Percentiles rank a stretch among this genome's conserved stretches.
These are phyloP conservation scores for Nestor notabilis DNA, from an alignment of 2,113 vertebrate species.

Conservation along the genomic window DNA sequence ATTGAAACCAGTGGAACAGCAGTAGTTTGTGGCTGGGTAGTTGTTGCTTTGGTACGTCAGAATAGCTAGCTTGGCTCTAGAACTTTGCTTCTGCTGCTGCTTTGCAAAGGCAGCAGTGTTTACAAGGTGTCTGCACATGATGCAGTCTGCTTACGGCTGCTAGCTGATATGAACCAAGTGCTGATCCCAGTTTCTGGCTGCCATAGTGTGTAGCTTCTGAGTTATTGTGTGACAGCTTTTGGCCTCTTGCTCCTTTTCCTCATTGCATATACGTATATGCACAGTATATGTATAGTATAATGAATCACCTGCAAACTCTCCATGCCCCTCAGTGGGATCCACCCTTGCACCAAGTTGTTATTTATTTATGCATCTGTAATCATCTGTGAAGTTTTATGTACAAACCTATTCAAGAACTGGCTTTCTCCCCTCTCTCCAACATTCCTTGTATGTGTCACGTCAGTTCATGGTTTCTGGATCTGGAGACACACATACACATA, in stretches of 20 bases:
- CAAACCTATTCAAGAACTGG: not conserved
- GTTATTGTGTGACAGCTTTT: slow-evolving; percentile 64
- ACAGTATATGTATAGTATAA: slow-evolving; percentile 4
- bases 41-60: slow-evolving; percentile 24
- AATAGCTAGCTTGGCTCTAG: slow-evolving; percentile 35
- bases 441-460: not conserved
- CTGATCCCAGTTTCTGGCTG: slow-evolving; percentile 46
- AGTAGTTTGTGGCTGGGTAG: not conserved
- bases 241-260: slow-evolving; percentile 51
- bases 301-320: slow-evolving; percentile 27
- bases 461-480: not conserved
- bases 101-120: slow-evolving; percentile 16
- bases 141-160: slow-evolving; percentile 22
- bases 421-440: not conserved
- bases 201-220: not conserved
- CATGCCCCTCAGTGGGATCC: not conserved
- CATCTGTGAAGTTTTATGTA: not conserved
- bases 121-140: not conserved
- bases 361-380: not conserved
- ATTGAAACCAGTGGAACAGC: not conserved
- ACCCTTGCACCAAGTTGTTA: not conserved
- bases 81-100: slow-evolving; percentile 28
- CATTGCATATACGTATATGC: slow-evolving; percentile 50
- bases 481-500: not conserved
- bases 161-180: not conserved